Conservation (phyloP, 2,113 vertebrate species). For the Cyrtonyx montezumae region DNA sequence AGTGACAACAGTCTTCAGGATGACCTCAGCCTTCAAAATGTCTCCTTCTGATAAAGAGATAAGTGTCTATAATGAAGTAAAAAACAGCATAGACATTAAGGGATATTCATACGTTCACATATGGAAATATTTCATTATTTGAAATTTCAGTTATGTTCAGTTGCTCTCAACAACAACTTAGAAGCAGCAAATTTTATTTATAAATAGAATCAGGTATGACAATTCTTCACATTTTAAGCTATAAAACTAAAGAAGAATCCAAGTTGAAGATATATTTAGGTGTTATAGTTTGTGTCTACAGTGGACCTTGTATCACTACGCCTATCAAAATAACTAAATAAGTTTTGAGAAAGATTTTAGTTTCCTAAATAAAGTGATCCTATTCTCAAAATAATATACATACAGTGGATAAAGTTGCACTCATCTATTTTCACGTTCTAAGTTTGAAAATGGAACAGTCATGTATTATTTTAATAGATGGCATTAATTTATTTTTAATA, state of each 20-base stretch:
- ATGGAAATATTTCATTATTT: neutral
- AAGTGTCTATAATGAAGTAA: neutral
- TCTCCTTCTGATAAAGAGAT: constrained; percentile 23
- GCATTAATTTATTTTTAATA: too few species aligned
- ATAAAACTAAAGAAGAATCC: neutral
- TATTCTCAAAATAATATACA: neutral
- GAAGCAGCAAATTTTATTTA: neutral
- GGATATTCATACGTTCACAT: neutral
- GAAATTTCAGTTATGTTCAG: neutral
- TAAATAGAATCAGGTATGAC: neutral
- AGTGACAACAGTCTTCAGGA: constrained; percentile 57
- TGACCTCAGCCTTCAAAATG: constrained; percentile 53
- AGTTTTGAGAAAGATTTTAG: neutral
- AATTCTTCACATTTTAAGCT: neutral
- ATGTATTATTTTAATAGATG: neutral
- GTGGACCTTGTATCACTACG: neutral
- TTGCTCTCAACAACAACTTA: neutral
- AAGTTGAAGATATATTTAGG: neutral
- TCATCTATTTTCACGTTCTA: neutral
- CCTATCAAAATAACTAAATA: neutral
- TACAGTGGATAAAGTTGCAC: neutral
- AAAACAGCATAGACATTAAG: neutral
- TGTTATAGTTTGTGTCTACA: neutral
- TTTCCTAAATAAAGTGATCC: neutral
- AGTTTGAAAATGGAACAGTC: neutral